These are phyloP conservation scores for Australoheros scitulus DNA, from an alignment of 2,113 vertebrate genomes.

Conservation along the genomic window DNA sequence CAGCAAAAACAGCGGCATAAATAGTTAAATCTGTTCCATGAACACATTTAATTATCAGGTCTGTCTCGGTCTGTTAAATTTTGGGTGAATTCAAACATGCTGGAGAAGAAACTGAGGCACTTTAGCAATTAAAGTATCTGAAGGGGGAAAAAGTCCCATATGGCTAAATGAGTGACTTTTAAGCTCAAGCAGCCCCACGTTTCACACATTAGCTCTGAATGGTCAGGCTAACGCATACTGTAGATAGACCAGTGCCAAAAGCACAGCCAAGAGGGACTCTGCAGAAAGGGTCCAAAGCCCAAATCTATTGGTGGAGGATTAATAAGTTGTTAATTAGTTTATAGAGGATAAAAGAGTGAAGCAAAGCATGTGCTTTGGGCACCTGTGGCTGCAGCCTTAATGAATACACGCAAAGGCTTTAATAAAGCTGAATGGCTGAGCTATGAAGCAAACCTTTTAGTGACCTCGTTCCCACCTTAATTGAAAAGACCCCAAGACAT, in stretches of 20 bases:
- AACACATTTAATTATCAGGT: not conserved
- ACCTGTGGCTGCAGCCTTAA: slow-evolving; percentile 51
- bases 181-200: not conserved
- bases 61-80: not conserved
- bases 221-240: not conserved
- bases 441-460: slow-evolving; percentile 48
- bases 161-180: not conserved
- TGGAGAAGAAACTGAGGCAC: rapidly evolving
- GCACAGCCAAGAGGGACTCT: slow-evolving; percentile 4
- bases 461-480: slow-evolving; percentile 62
- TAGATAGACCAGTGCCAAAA: not conserved
- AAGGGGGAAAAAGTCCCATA: not conserved
- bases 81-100: not conserved
- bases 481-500: slow-evolving; percentile 67
- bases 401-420: slow-evolving; percentile 54
- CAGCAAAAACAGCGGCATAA: not conserved
- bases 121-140: not conserved
- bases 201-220: not conserved
- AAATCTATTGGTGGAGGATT: slow-evolving; percentile 37
- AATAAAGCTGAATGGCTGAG: slow-evolving; percentile 53
- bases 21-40: not conserved
- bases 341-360: slow-evolving; percentile 47
- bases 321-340: slow-evolving; percentile 68
- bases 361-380: slow-evolving; percentile 39
- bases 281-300: slow-evolving; percentile 7